Evolutionary conservation across 2,888 invertebrate genomes (phyloP).

Genomic region (Microplitis deprimator): DNA sequence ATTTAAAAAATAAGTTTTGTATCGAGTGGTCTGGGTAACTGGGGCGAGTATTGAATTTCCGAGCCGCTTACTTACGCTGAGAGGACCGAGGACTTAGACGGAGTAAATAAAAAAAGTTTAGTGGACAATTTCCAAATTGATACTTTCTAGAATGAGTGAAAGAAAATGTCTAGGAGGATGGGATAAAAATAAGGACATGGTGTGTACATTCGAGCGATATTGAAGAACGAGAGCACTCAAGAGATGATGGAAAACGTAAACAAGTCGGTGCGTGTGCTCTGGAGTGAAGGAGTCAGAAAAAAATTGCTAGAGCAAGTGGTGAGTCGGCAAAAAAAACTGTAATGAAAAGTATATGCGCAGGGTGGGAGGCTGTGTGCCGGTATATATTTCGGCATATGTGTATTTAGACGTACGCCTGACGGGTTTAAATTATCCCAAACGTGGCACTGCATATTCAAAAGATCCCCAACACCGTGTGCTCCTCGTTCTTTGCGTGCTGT

Average conservation of each 20-base stretch:
- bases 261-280: not conserved
- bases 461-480: slow-evolving; percentile 19
- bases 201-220: slow-evolving; percentile 4
- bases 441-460: slow-evolving; percentile 51
- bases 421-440: slow-evolving; percentile 42
- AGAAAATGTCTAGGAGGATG: not conserved
- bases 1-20: not conserved
- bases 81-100: not conserved
- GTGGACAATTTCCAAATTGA: slow-evolving; percentile 13
- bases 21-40: not conserved
- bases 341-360: not conserved
- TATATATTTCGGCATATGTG: slow-evolving; percentile 11
- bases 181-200: not conserved
- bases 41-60: not conserved
- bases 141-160: not conserved
- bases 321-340: not conserved
- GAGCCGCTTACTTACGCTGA: not conserved
- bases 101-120: slow-evolving; percentile 12
- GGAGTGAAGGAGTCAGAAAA: not conserved
- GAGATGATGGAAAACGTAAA: slow-evolving; percentile 12
- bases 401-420: slow-evolving; percentile 25
- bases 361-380: not conserved
- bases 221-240: not conserved
- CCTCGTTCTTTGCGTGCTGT: not conserved
- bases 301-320: not conserved